Base-by-base conservation (phyloP, 2,797 vertebrate species). In the Mormyrus hasselquistii region DNA sequence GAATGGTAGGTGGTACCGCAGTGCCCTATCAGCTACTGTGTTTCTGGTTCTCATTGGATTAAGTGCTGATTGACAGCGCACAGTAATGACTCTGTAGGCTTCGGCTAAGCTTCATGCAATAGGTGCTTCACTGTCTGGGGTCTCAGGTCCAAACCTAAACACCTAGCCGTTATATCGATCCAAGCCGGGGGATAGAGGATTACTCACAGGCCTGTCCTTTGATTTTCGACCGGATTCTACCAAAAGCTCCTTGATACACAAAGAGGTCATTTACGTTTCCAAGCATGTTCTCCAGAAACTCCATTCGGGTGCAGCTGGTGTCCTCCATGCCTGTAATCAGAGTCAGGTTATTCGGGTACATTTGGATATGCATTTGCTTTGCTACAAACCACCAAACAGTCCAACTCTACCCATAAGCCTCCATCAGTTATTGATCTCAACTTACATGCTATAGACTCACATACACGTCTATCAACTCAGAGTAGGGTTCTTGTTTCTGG, bases 241-340 rank as follows among this genome's bases (percentile, higher is more conserved):
- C 95, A 7, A 96, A 92, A 0, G 95, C 89, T 0, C 96, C 96
- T 89, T 96, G 91, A 0, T 65, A 91, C 2, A 96, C 95, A 34
- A 89, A 92, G 9, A 93, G 92, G 7, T 49, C 44, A 0, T 1
- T 59, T 16, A 94, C 5, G 0, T 95, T 91, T 0, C 93, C 94
- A 19, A 95, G 92, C 73, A 96, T 86, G 0, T 95, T 90, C 90
- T 94, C 89, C 82, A 96, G 92, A 9, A 52, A 91, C 88, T 95
- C 95, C 90, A 94, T 96, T 90, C 95, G 92, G 16, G 94, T 88
- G 65, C 96, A 96, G 92, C 93, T 96, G 0, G 86, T 96, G 0
- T 94, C 95, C 87, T 94, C 95, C 96, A 96, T 96, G 5, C 96
- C 96, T 96, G 91, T 34, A 89, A 25, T 44, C 38, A 47, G n/a